A percentile compares a stretch with the other conserved stretches of the same genome.
phyloP scores from a whole-genome alignment of 2,888 invertebrate species.

The Drosophila pseudotakahashii region DNA sequence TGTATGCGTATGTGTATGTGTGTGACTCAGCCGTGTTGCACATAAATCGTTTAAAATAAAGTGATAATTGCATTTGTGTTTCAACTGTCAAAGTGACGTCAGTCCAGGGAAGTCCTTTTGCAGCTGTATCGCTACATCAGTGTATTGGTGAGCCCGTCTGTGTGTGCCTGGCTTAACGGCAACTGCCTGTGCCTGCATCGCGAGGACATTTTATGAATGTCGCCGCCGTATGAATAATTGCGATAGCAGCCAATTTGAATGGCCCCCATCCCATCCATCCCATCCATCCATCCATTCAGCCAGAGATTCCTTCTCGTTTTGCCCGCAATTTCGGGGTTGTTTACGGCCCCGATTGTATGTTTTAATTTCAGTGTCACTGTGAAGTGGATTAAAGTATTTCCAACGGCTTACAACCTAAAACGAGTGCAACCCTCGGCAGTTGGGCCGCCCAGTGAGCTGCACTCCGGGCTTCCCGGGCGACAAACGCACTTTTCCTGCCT shows the following conservation, averaged over 20 bases:
- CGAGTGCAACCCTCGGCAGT: slow-evolving; percentile 61
- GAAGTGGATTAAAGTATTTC: slow-evolving; percentile 81
- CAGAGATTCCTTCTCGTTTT: slow-evolving; percentile 23
- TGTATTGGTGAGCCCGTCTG: slow-evolving; percentile 14
- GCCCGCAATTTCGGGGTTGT: slow-evolving; percentile 55
- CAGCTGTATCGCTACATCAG: slow-evolving; percentile 3
- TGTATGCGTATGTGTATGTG: slow-evolving; percentile 28
- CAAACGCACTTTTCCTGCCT: slow-evolving; percentile 45
- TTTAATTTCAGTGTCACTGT: slow-evolving; percentile 76
- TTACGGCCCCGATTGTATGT: slow-evolving; percentile 31
- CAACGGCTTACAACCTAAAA: slow-evolving; percentile 77
- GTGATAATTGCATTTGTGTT: slow-evolving; percentile 81
- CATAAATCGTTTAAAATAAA: slow-evolving; percentile 81
- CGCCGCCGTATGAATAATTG: slow-evolving; percentile 81
- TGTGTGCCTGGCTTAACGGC: slow-evolving; percentile 42
- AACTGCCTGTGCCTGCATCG: slow-evolving; percentile 27
- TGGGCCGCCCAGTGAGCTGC: slow-evolving; percentile 40
- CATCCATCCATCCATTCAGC: neutral
- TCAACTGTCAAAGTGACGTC: slow-evolving; percentile 77
- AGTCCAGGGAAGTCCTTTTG: slow-evolving; percentile 43
- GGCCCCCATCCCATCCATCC: slow-evolving; percentile 30
- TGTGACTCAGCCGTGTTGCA: slow-evolving; percentile 57
- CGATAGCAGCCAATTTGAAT: slow-evolving; percentile 81
- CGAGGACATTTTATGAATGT: slow-evolving; percentile 75
- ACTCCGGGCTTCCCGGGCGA: slow-evolving; percentile 19